A percentile compares a stretch with the other conserved stretches of the same genome.
Conservation (phyloP, 2,888 invertebrate species). For the Melanostoma mellinum region DNA sequence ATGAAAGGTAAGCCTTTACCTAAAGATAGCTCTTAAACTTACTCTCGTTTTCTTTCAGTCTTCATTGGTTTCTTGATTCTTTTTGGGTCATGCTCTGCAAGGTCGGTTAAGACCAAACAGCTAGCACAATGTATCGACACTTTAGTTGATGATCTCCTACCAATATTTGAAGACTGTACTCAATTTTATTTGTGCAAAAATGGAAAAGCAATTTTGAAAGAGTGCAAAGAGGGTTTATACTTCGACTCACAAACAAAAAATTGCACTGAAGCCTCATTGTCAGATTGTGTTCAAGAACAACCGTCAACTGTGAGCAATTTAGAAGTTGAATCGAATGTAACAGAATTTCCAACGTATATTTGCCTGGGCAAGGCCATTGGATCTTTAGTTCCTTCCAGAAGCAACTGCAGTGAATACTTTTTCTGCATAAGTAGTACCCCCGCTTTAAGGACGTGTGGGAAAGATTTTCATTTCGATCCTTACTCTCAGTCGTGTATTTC, state of each 20-base stretch:
- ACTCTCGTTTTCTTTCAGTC: not conserved
- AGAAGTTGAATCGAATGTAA: not conserved
- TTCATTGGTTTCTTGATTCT: slow-evolving; percentile 28
- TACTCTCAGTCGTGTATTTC: slow-evolving; percentile 29
- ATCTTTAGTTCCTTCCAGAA: slow-evolving; percentile 42
- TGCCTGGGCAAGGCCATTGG: slow-evolving; percentile 45
- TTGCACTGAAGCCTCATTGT: slow-evolving; percentile 40
- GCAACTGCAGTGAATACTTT: slow-evolving; percentile 46
- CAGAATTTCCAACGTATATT: not conserved
- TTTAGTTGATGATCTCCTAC: slow-evolving; percentile 22
- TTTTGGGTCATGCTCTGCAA: slow-evolving; percentile 12
- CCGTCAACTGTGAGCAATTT: not conserved
- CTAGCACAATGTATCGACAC: slow-evolving; percentile 19
- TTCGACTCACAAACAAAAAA: slow-evolving; percentile 32
- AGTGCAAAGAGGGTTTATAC: slow-evolving; percentile 26
- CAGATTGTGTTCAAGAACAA: slow-evolving; percentile 13
- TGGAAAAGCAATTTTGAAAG: slow-evolving; percentile 5
- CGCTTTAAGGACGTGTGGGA: slow-evolving; percentile 15
- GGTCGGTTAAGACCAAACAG: not conserved
- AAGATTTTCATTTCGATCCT: slow-evolving; percentile 15
- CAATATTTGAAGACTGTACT: slow-evolving; percentile 42
- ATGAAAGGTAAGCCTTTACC: no score
- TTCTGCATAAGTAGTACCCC: slow-evolving; percentile 42
- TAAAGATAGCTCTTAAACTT: not conserved
- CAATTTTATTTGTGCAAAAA: slow-evolving; percentile 42